Evolutionary conservation across 64 coral and sea anemone species (phyloP).

Genomic region (Montipora capricornis): DNA sequence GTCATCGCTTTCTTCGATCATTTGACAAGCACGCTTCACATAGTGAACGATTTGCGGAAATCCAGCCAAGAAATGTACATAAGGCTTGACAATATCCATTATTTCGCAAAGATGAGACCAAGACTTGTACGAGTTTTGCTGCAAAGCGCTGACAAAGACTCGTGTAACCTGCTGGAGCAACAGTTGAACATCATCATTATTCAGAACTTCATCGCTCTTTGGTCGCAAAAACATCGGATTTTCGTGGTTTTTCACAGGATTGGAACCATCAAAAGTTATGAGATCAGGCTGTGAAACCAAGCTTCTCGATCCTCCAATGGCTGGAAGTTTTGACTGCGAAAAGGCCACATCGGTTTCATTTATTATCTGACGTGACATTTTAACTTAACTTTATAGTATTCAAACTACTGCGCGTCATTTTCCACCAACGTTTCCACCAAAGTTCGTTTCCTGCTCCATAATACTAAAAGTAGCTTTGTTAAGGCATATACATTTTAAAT

Average conservation of each 20-base stretch:
- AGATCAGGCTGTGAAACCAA: slow-evolving; percentile 60
- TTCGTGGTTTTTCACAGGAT: slow-evolving; percentile 30
- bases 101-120: slow-evolving; percentile 90
- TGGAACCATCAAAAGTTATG: slow-evolving; percentile 11
- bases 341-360: slow-evolving; percentile 36
- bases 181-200: slow-evolving; percentile 53
- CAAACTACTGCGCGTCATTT: not conserved
- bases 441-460: not conserved
- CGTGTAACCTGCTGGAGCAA: slow-evolving; percentile 76
- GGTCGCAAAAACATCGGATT: not conserved
- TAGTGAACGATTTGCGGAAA: slow-evolving; percentile 87
- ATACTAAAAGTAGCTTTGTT: not conserved
- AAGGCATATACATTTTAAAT: not conserved
- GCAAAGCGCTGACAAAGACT: slow-evolving; percentile 80
- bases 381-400: not conserved
- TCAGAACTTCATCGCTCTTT: slow-evolving; percentile 33
- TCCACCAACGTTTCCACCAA: not conserved
- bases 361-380: slow-evolving; percentile 48
- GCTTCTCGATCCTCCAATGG: slow-evolving; percentile 72
- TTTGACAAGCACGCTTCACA: slow-evolving; percentile 73
- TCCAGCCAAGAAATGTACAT: slow-evolving; percentile 66
- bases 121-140: slow-evolving; percentile 63
- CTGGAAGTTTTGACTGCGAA: slow-evolving; percentile 84
- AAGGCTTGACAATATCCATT: slow-evolving; percentile 80
- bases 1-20: slow-evolving; percentile 34